A percentile compares a stretch with the other conserved stretches of the same genome.
phyloP scores from a whole-genome alignment of 1,140 invertebrate genomes.

The Pogonomyrmex californicus region DNA sequence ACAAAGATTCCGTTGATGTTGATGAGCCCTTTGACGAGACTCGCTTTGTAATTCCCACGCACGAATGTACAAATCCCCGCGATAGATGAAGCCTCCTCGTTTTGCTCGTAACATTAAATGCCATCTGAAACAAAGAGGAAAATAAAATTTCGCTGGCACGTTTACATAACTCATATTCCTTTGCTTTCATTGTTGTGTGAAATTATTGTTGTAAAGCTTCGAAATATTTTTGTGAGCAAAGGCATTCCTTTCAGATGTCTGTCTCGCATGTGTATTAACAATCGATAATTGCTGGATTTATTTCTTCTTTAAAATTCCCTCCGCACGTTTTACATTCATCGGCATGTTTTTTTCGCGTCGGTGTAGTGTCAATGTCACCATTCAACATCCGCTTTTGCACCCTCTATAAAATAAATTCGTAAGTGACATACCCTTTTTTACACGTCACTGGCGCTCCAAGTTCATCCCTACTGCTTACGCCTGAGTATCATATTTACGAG shows the following conservation, averaged over 20 bases:
- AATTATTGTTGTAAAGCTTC: background rate
- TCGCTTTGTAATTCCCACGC: constrained; percentile 86
- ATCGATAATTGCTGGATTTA: background rate
- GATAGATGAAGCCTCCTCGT: constrained; percentile 84
- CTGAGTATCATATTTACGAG: constrained; percentile 69
- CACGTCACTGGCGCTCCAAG: constrained; percentile 63
- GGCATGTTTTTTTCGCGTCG: background rate
- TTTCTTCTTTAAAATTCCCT: background rate
- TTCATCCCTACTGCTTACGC: constrained; percentile 48
- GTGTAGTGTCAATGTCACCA: constrained; percentile 15
- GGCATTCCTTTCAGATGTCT: background rate
- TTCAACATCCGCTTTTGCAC: constrained; percentile 5
- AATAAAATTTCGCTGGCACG: constrained; percentile 39
- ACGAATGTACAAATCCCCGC: constrained; percentile 86
- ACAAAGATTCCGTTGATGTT: constrained; percentile 83
- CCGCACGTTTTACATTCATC: background rate
- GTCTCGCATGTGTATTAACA: background rate
- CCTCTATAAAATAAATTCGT: constrained; percentile 72
- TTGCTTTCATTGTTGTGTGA: background rate
- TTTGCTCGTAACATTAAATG: constrained; percentile 84
- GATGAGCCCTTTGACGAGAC: constrained; percentile 82
- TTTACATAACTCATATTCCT: background rate
- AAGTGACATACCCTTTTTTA: constrained; percentile 70
- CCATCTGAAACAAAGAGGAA: constrained; percentile 81
- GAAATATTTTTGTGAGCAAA: background rate